Evolutionary conservation across 2,797 vertebrate genomes (phyloP).

Genomic region (Clarias pachynema): DNA sequence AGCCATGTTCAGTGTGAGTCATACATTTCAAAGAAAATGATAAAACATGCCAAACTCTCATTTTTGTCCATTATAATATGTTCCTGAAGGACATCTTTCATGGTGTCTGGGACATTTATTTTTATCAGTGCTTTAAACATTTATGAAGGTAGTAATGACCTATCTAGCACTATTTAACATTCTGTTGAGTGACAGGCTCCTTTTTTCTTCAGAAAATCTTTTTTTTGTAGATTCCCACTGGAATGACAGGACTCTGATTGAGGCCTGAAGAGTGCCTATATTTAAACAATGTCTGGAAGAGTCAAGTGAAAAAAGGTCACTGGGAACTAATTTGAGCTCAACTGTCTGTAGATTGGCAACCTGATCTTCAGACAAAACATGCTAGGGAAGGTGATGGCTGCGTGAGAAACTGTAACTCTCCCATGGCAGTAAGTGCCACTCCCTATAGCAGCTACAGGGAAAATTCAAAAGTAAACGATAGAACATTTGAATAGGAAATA

Average conservation of each 20-base stretch:
- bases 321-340: slow-evolving; percentile 62
- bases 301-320: slow-evolving; percentile 60
- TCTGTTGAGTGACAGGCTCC: neutral
- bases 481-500: slow-evolving; percentile 34
- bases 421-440: slow-evolving; percentile 20
- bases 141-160: slow-evolving; percentile 30
- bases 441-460: slow-evolving; percentile 20
- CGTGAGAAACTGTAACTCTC: slow-evolving; percentile 45
- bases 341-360: slow-evolving; percentile 50
- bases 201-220: slow-evolving; percentile 23
- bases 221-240: slow-evolving; percentile 13
- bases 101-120: slow-evolving; percentile 32
- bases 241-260: slow-evolving; percentile 40
- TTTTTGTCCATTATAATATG: neutral
- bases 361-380: slow-evolving; percentile 65
- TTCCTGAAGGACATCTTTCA: slow-evolving; percentile 20
- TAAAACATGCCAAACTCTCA: neutral
- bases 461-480: slow-evolving; percentile 24
- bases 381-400: slow-evolving; percentile 49
- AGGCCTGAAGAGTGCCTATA: slow-evolving; percentile 50
- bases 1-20: neutral
- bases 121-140: slow-evolving; percentile 38
- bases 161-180: slow-evolving; percentile 29
- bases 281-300: slow-evolving; percentile 30
- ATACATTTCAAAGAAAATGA: neutral